phyloP scores from a whole-genome alignment of 2,113 vertebrate species.

The Lampris incognitus region DNA sequence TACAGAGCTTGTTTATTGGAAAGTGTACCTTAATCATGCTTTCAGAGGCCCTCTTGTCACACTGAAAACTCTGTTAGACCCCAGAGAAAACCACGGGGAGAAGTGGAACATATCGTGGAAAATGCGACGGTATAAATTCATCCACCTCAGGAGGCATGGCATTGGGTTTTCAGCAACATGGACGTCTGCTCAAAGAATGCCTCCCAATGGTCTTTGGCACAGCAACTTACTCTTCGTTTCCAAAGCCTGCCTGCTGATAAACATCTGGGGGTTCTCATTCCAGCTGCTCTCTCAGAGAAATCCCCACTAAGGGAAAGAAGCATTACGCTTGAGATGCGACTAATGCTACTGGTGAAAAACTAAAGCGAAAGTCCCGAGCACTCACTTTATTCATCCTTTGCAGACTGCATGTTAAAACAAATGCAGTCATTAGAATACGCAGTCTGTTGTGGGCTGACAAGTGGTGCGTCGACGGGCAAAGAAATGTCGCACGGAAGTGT shows the following conservation, averaged over 20 bases:
- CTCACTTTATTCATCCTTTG: slow-evolving; percentile 3
- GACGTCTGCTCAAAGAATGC: slow-evolving; percentile 35
- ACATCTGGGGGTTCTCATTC: slow-evolving; percentile 49
- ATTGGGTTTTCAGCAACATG: slow-evolving; percentile 34
- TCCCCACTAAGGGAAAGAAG: slow-evolving; percentile 19
- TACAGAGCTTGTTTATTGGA: not conserved
- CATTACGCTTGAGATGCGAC: slow-evolving; percentile 36
- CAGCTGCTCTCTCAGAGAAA: slow-evolving; percentile 15
- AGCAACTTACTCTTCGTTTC: slow-evolving; percentile 31
- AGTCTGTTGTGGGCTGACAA: slow-evolving; percentile 1
- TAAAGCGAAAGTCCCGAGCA: not conserved
- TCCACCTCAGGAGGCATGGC: slow-evolving; percentile 28
- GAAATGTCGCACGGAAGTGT: slow-evolving; percentile 1
- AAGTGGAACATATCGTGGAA: slow-evolving; percentile 23
- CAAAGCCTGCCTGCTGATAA: slow-evolving; percentile 48
- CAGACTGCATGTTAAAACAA: slow-evolving; percentile 22
- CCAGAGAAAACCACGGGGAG: slow-evolving; percentile 27
- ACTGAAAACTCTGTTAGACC: slow-evolving; percentile 28
- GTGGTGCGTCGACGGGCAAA: not conserved
- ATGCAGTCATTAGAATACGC: slow-evolving; percentile 16
- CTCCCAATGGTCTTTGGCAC: slow-evolving; percentile 27
- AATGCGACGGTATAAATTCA: slow-evolving; percentile 18
- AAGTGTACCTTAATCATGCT: slow-evolving; percentile 31
- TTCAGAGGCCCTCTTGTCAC: slow-evolving; percentile 37
- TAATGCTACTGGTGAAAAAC: slow-evolving; percentile 19